Percentiles rank a stretch among this genome's conserved stretches.
Conservation (phyloP, 2,888 invertebrate genomes). For the Graphium colonna region DNA sequence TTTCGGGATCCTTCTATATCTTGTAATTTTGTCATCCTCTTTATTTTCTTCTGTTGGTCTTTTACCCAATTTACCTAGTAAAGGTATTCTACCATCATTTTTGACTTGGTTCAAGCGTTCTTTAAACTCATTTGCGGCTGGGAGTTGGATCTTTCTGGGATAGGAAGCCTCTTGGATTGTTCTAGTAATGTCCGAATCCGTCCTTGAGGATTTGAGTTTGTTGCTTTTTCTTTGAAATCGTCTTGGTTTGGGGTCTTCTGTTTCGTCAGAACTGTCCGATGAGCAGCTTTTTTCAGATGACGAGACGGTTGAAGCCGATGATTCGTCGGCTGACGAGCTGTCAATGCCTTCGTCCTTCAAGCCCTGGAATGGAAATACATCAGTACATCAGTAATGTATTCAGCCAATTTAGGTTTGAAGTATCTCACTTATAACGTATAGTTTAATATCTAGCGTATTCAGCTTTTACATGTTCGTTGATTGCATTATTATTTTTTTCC, state of each 20-base stretch:
- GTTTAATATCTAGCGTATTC: too few species aligned
- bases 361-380: constrained; percentile 53
- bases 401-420: too few species aligned
- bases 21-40: constrained; percentile 47
- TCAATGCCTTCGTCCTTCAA: constrained; percentile 77
- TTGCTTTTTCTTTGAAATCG: constrained; percentile 66
- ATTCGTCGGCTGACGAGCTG: constrained; percentile 75
- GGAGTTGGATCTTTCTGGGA: constrained; percentile 47
- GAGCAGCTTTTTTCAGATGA: constrained; percentile 75
- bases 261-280: constrained; percentile 68
- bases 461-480: too few species aligned
- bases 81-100: constrained; percentile 52
- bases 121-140: constrained; percentile 48
- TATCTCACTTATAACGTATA: too few species aligned
- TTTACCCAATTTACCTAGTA: constrained; percentile 59
- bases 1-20: constrained; percentile 52
- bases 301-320: constrained; percentile 65
- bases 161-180: constrained; percentile 48
- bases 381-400: too few species aligned
- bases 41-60: constrained; percentile 58
- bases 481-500: too few species aligned
- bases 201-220: constrained; percentile 65
- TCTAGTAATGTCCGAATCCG: constrained; percentile 66
- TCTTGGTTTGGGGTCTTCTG: constrained; percentile 57
- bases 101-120: constrained; percentile 55